These are phyloP conservation scores for Odontesthes bonariensis DNA, from an alignment of 2,113 vertebrate species.

Conservation along the genomic window DNA sequence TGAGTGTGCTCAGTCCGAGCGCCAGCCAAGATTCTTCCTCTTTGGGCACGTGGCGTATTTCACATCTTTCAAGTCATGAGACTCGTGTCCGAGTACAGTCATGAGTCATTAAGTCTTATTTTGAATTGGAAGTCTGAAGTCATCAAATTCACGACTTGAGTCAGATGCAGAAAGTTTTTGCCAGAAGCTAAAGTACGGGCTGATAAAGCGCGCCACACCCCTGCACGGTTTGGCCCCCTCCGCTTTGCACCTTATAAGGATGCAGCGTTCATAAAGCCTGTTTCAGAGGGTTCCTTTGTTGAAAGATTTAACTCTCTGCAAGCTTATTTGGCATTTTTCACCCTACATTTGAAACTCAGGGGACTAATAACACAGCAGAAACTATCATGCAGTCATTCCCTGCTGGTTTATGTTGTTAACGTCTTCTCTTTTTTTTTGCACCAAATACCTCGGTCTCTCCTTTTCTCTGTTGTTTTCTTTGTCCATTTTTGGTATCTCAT, in stretches of 20 bases:
- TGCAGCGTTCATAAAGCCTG: slow-evolving; percentile 10
- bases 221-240: slow-evolving; percentile 19
- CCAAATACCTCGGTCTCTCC: slow-evolving; percentile 16
- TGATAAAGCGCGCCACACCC: slow-evolving; percentile 39
- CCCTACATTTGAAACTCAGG: slow-evolving; percentile 25
- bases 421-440: slow-evolving; percentile 10
- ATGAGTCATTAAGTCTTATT: slow-evolving; percentile 13
- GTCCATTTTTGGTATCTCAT: slow-evolving; percentile 60
- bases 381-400: slow-evolving; percentile 18
- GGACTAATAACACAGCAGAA: slow-evolving; percentile 24
- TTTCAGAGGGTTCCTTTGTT: slow-evolving; percentile 33
- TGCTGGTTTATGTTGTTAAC: slow-evolving; percentile 31
- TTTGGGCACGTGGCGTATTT: background rate
- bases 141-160: slow-evolving; percentile 27
- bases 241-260: slow-evolving; percentile 59
- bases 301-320: background rate
- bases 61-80: slow-evolving; percentile 27
- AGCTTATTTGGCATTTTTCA: slow-evolving; percentile 41
- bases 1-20: background rate
- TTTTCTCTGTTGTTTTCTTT: slow-evolving; percentile 51
- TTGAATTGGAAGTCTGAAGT: slow-evolving; percentile 10
- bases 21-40: slow-evolving; percentile 13
- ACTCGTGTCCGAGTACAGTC: slow-evolving; percentile 18
- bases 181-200: slow-evolving; percentile 30
- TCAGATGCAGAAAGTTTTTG: slow-evolving; percentile 12